Evolutionary conservation across 2,113 vertebrate genomes (phyloP).

Genomic region (Crocuta crocuta): DNA sequence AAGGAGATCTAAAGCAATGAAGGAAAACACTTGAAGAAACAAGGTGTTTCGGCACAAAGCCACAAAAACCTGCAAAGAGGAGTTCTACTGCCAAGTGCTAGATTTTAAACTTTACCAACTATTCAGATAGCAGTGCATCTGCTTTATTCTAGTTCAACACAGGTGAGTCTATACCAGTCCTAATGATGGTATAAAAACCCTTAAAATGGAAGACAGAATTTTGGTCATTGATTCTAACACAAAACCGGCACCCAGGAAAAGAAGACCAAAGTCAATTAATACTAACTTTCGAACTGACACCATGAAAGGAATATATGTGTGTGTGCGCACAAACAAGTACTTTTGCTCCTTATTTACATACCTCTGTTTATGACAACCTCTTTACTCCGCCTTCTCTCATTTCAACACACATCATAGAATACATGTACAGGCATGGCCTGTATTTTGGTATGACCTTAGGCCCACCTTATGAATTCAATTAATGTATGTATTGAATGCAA

Average conservation of each 20-base stretch:
- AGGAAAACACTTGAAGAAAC: neutral
- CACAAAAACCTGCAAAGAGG: neutral
- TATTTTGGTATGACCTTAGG: neutral
- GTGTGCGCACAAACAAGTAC: neutral
- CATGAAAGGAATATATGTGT: neutral
- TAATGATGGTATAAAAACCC: neutral
- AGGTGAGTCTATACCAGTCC: neutral
- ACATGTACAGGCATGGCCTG: neutral
- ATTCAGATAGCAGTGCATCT: neutral
- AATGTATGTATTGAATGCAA: neutral
- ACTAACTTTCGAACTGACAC: neutral
- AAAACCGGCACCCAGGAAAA: neutral
- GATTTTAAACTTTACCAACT: neutral
- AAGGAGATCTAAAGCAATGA: neutral
- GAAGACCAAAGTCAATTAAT: neutral
- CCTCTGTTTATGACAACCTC: neutral
- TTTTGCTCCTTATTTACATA: neutral
- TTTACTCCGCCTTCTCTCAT: neutral
- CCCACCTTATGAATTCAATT: neutral
- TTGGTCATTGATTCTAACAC: neutral
- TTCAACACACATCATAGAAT: neutral
- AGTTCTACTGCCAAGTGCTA: neutral
- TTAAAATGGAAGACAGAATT: neutral
- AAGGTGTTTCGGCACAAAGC: neutral
- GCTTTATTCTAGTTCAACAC: neutral